Percentiles rank a stretch among this genome's conserved stretches.
Conservation (phyloP, 2,797 vertebrate genomes). For the Holocentrus rufus region DNA sequence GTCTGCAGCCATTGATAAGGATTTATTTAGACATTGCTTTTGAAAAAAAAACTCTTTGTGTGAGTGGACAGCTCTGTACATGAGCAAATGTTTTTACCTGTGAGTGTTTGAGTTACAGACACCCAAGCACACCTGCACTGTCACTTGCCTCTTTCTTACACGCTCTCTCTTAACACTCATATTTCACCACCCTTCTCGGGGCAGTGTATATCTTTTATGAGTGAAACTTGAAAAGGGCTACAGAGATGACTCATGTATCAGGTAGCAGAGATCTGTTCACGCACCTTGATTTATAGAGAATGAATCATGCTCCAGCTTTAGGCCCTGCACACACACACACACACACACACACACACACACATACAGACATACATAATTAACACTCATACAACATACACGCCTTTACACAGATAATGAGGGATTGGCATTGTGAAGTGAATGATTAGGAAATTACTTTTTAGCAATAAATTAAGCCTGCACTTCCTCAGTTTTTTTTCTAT, state of each 20-base stretch:
- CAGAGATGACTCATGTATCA: conserved; percentile 57
- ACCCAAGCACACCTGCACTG: conserved; percentile 70
- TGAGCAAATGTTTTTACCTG: conserved; percentile 70
- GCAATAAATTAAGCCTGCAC: conserved; percentile 44
- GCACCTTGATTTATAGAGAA: conserved; percentile 20
- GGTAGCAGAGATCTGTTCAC: conserved; percentile 45
- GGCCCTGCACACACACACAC: conserved; percentile 45
- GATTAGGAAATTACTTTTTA: conserved; percentile 31
- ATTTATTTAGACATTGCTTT: conserved; percentile 74
- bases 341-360: too few relatives aligned
- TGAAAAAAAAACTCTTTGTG: conserved; percentile 58
- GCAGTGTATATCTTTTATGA: conserved; percentile 13
- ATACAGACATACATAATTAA: conserved; percentile 28
- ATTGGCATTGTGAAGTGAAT: conserved; percentile 47
- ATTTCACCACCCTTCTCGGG: conserved; percentile 25
- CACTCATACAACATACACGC: conserved; percentile 27
- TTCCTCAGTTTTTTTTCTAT: conserved; percentile 30
- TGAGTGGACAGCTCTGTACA: conserved; percentile 67
- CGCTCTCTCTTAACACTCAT: conserved; percentile 41
- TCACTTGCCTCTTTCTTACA: conserved; percentile 62
- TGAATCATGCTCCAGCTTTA: conserved; percentile 23
- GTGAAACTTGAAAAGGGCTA: conserved; percentile 76
- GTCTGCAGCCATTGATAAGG: conserved; percentile 62
- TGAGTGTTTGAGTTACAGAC: conserved; percentile 54
- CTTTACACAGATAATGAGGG: conserved; percentile 36